phyloP scores from a whole-genome alignment of 2,797 vertebrate genomes.

The Catamblyrhynchus diadema region DNA sequence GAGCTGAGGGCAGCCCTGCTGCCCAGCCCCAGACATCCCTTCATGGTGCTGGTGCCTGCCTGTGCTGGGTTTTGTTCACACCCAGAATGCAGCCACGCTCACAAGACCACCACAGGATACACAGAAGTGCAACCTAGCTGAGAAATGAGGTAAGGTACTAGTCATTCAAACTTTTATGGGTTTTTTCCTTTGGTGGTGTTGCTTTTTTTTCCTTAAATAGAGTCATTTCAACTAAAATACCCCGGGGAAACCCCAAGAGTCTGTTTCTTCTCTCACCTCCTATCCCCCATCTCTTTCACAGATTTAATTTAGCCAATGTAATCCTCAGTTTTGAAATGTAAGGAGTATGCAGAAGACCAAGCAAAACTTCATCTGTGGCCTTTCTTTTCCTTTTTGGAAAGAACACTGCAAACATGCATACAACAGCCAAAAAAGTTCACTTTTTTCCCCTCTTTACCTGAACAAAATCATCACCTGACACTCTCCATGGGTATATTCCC shows the following conservation, averaged over 20 bases:
- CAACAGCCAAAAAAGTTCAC: rapidly evolving
- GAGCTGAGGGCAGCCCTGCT: rapidly evolving
- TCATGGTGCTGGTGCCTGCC: background rate
- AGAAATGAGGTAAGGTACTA: background rate
- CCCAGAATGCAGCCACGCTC: background rate
- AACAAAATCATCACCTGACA: background rate
- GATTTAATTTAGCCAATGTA: background rate
- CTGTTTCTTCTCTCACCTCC: background rate
- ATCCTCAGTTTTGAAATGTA: background rate
- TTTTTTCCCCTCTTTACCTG: background rate
- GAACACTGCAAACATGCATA: background rate
- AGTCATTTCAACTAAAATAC: background rate
- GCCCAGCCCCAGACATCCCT: background rate
- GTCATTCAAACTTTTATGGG: background rate
- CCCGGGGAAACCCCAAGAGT: background rate
- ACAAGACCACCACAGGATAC: background rate
- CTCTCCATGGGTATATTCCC: background rate
- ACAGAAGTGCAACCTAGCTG: background rate
- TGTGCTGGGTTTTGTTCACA: background rate
- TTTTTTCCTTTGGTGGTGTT: background rate
- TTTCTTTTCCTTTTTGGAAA: background rate
- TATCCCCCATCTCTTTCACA: background rate
- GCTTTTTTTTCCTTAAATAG: background rate
- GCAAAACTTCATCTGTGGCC: background rate
- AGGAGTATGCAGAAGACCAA: background rate